These are phyloP conservation scores for Aldabrachelys gigantea DNA, from an alignment of 2,113 vertebrate genomes.

Conservation along the genomic window DNA sequence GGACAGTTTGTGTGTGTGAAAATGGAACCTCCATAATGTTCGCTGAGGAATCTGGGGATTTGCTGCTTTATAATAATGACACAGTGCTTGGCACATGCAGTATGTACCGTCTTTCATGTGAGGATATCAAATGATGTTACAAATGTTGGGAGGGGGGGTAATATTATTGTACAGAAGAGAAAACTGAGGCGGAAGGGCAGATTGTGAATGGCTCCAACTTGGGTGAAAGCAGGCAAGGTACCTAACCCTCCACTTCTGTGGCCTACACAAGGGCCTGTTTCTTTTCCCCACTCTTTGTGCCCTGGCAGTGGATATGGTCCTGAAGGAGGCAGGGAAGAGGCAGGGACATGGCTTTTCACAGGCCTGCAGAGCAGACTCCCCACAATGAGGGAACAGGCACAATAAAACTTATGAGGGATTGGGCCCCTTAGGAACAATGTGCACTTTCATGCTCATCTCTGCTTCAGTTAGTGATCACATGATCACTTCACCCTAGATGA, in stretches of 20 bases:
- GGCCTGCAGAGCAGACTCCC: not conserved
- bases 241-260: not conserved
- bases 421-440: fast-evolving
- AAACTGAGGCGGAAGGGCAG: not conserved
- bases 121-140: not conserved
- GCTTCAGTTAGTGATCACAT: not conserved
- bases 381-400: fast-evolving
- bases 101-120: not conserved
- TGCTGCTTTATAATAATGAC: not conserved
- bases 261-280: not conserved
- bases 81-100: not conserved
- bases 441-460: not conserved
- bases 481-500: not conserved
- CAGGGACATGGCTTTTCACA: not conserved
- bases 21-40: not conserved
- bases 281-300: not conserved
- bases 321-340: not conserved
- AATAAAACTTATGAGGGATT: fast-evolving
- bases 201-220: not conserved
- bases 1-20: not conserved
- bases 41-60: not conserved
- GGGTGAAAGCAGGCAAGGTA: not conserved
- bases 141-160: not conserved
- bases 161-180: not conserved
- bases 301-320: fast-evolving